Base-by-base conservation (phyloP, 2,113 vertebrate genomes). In the Uria aalge region DNA sequence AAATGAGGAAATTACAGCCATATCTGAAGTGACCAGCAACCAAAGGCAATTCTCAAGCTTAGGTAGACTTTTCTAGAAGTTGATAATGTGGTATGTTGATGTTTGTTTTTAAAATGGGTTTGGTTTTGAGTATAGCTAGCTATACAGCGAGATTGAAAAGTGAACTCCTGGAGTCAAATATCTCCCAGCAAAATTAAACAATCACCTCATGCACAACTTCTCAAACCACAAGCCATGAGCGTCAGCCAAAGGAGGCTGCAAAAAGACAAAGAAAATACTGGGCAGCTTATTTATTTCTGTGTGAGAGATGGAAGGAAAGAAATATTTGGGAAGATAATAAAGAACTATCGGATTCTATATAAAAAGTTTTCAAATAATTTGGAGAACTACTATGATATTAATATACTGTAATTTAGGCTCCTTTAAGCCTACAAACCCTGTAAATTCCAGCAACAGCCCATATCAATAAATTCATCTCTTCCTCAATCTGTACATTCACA, bases 401-500 rank as follows among this genome's bases (percentile, higher is more conserved):
- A 32, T 9, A n/a, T 19, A 68, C 10, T 48, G 40, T 41, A 87
- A 81, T 67, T 7, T 63, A 26, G 30, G 48, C 40, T 89, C 69
- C 53, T 75, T 95, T 76, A 90, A 78, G 45, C 23, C 24, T 72
- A 81, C 26, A 84, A 91, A 77, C 12, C 20, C 36, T 68, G 7
- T 56, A 79, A 87, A 20, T 72, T 88, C 62, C 66, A 91, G 38
- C 43, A 93, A 68, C 47, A 89, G 52, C 36, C 12, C 27, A 15
- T 76, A 87, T 82, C 57, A 79, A 73, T 82, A 90, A 90, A 94
- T 72, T 40, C 57, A 90, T 96, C 87, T 82, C 80, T 93, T 95
- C 90, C 40, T 96, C 90, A 91, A 53, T 96, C 93, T 95, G 69
- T 90, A 93, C 66, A 56, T 84, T 74, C 77, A 87, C 77, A 87